Evolutionary conservation across 2,888 invertebrate species (phyloP).

Genomic region (Heliconius erato): DNA sequence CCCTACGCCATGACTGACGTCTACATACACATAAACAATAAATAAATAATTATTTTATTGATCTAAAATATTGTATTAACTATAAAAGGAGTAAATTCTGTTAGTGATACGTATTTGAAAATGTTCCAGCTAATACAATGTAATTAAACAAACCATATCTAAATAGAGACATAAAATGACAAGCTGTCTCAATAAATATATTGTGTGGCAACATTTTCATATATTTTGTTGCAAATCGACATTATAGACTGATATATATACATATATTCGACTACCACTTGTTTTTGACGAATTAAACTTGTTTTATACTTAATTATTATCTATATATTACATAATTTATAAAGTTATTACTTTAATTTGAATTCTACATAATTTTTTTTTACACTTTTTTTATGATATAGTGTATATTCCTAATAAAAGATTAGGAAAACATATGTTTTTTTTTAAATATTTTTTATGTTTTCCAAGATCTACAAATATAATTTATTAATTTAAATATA

Average conservation of each 20-base stretch:
- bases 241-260: not conserved
- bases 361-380: not conserved
- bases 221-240: not conserved
- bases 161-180: constrained; percentile 19
- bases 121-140: not conserved
- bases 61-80: no score
- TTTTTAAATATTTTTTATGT: not conserved
- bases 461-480: not conserved
- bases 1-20: no score
- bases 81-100: no score
- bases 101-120: no score
- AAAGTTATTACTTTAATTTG: not conserved
- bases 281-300: constrained; percentile 3
- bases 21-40: no score
- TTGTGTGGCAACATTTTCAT: not conserved
- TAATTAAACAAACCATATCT: constrained; percentile 9
- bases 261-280: not conserved
- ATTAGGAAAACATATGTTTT: no score
- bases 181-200: constrained; percentile 1
- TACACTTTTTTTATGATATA: not conserved
- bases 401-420: no score
- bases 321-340: not conserved
- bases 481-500: not conserved
- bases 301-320: not conserved
- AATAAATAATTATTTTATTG: no score